Evolutionary conservation across 2,113 vertebrate genomes (phyloP).

Genomic region (Ceyx cyanopectus): DNA sequence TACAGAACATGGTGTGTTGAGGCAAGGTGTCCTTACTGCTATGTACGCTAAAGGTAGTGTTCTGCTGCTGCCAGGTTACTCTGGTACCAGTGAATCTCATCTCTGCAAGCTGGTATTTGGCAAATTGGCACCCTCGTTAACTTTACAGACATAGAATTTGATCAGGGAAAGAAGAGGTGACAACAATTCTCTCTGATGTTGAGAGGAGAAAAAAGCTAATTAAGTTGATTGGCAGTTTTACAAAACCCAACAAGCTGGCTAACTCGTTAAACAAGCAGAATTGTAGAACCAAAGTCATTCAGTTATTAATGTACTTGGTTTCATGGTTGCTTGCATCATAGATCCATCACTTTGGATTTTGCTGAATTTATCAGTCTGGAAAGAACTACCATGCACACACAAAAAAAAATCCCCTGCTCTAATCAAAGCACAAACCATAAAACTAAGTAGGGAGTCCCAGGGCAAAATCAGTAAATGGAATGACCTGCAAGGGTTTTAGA

Average conservation of each 20-base stretch:
- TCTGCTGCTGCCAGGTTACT: neutral
- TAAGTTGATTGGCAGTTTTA: conserved; percentile 22
- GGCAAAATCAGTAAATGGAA: neutral
- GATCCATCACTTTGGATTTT: neutral
- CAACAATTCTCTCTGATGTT: conserved; percentile 6
- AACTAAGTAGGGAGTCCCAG: neutral
- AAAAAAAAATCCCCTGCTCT: neutral
- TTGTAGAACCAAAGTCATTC: neutral
- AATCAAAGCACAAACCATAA: neutral
- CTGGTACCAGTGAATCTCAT: neutral
- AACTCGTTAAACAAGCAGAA: neutral
- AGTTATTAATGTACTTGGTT: neutral
- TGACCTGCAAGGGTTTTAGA: neutral
- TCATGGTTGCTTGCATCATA: neutral
- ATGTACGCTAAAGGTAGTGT: neutral
- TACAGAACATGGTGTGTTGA: neutral
- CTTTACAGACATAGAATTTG: neutral
- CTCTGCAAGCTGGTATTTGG: neutral
- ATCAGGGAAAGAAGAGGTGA: neutral
- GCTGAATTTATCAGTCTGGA: neutral
- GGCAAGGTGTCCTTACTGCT: neutral
- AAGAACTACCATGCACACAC: neutral
- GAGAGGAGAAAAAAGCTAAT: neutral
- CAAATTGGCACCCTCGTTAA: conserved; percentile 2
- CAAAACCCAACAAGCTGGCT: neutral